Evolutionary conservation across 2,888 invertebrate species (phyloP).

Genomic region (Apodemia duryi): DNA sequence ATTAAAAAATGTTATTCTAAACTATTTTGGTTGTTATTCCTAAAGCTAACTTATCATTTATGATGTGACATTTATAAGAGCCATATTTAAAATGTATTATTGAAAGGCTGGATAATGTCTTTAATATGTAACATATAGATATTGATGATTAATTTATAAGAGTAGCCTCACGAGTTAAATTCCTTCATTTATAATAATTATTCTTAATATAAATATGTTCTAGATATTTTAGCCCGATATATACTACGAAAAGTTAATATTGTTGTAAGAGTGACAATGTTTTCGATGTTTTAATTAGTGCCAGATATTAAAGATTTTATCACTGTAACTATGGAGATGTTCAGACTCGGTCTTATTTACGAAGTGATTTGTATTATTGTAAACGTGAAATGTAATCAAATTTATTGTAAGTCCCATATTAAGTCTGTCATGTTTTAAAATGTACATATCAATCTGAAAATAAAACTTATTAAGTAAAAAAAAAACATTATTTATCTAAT

Average conservation of each 20-base stretch:
- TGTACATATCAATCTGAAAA: too few relatives aligned
- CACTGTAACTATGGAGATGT: slow-evolving; percentile 1
- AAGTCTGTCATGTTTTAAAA: too few relatives aligned
- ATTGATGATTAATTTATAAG: slow-evolving; percentile 18
- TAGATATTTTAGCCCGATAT: not conserved
- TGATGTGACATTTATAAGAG: too few relatives aligned
- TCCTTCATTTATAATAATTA: not conserved
- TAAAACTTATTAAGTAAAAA: not conserved
- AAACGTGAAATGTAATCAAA: too few relatives aligned
- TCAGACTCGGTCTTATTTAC: not conserved
- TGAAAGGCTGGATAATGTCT: not conserved
- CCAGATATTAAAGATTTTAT: slow-evolving; percentile 9
- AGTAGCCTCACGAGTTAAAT: not conserved
- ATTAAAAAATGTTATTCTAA: too few relatives aligned
- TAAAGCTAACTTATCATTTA: too few relatives aligned
- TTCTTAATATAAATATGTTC: not conserved
- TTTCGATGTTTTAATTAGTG: slow-evolving; percentile 12
- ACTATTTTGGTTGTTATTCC: too few relatives aligned
- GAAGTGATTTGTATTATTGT: too few relatives aligned
- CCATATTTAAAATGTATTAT: too few relatives aligned
- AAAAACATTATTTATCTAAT: not conserved
- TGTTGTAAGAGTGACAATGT: slow-evolving; percentile 2
- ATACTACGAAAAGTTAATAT: not conserved
- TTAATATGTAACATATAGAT: slow-evolving; percentile 17
- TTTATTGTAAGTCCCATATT: too few relatives aligned